Percentiles rank a stretch among this genome's conserved stretches.
phyloP scores from a whole-genome alignment of 2,113 vertebrate species.

The Notiomystis cincta region DNA sequence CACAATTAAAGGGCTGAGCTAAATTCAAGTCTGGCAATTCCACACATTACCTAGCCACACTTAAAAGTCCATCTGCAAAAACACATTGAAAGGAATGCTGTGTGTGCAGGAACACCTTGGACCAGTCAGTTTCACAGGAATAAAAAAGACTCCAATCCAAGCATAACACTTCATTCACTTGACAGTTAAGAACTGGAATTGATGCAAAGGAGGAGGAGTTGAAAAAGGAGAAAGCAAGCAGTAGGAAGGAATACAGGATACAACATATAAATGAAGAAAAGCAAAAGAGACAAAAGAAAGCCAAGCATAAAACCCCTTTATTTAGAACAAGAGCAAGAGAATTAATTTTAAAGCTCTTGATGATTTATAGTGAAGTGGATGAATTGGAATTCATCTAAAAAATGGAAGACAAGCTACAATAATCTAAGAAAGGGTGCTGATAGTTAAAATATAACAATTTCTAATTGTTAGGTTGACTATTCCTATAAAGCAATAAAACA shows the following conservation, averaged over 20 bases:
- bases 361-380: background rate
- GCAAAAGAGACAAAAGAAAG: background rate
- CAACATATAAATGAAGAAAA: background rate
- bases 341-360: background rate
- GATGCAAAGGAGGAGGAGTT: background rate
- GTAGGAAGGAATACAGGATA: background rate
- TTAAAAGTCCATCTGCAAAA: background rate
- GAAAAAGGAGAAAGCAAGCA: background rate
- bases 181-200: background rate
- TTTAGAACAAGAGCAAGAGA: background rate
- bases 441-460: background rate
- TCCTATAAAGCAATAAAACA: background rate
- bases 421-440: background rate
- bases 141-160: background rate
- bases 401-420: background rate
- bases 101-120: background rate
- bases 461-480: background rate
- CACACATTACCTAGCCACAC: background rate
- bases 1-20: background rate
- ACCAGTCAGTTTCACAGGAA: background rate
- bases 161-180: background rate
- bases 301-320: rapidly evolving
- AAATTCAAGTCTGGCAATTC: background rate
- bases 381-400: background rate
- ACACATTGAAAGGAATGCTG: background rate